Percentiles rank a stretch among this genome's conserved stretches.
Conservation (phyloP, 2,797 vertebrate species). For the Buceros bicornis region DNA sequence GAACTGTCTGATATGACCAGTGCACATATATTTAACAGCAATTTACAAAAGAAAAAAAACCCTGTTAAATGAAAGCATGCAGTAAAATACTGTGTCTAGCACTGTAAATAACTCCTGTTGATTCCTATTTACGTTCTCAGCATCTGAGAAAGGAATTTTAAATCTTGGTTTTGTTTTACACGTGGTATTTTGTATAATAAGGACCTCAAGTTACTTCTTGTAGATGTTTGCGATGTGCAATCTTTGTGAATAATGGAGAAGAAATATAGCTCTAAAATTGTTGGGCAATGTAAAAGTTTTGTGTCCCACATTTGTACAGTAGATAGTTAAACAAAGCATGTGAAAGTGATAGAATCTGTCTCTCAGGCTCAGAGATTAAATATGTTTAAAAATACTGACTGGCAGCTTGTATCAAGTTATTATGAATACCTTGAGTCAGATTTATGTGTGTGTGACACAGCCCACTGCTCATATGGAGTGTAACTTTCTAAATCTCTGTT, state of each 20-base stretch:
- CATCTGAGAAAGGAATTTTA: constrained; percentile 31
- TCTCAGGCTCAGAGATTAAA: constrained; percentile 39
- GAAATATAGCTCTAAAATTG: not conserved
- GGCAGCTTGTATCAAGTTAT: constrained; percentile 8
- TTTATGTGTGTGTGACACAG: not conserved
- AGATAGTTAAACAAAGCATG: not conserved
- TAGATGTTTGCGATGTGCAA: not conserved
- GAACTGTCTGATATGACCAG: not conserved
- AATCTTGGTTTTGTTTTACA: not conserved
- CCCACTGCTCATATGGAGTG: not conserved
- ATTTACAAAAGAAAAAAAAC: not conserved
- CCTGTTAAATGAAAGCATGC: not conserved
- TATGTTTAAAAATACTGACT: not conserved
- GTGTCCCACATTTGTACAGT: not conserved
- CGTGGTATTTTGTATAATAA: not conserved
- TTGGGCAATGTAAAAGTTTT: not conserved
- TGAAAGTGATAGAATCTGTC: not conserved
- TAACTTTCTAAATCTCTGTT: not conserved
- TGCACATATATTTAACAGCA: not conserved
- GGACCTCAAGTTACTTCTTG: not conserved
- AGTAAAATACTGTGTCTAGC: not conserved
- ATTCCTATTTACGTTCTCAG: constrained; percentile 7
- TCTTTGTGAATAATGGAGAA: not conserved
- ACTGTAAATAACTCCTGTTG: constrained; percentile 2
- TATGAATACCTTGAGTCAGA: not conserved